Base-by-base conservation (phyloP, 2,888 invertebrate species). In the Morpho helenor region DNA sequence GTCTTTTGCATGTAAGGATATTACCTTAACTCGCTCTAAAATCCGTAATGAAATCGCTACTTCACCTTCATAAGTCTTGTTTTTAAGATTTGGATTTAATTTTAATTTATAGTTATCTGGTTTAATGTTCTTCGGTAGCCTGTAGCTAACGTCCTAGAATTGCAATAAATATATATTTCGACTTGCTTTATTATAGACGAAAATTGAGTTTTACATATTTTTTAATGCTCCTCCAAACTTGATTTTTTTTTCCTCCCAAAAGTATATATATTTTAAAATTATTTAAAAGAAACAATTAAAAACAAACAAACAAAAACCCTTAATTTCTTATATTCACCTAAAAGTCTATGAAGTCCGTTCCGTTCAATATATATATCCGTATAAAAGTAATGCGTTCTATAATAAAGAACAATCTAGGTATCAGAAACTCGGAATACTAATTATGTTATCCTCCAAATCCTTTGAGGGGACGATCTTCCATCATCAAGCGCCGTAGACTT, bases 31-130 rank as follows among this genome's bases (percentile, higher is more conserved):
- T 2, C 83, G 68, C 68, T 84, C 69, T 3, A 72, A 60, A 7
- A 93, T 79, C 7, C 79, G 66, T 0, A 94, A 63, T 0, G 65
- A 67, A 47, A 94, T 93, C 0, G 66, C 72, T 0, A 93, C 92
- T 53, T 79, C 84, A 9, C 95, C 96, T 49, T 60, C 91, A 92
- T 70, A 91, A 74, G 63, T 91, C 78, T 92, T 92, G 44, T 76
- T 81, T 6, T 77, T 79, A 62, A 95, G 82, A 69, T 95, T 82
- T 0, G 96, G 96, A 72, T 92, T 84, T 42, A 96, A 79, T 52
- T 84, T 87, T 4, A 97, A 81, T 68, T 94, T 93, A 75, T 97
- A 97, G 62, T 93, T 91, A 16, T 77, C 70, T 0, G 96, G 96
- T 41, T 83, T 73, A 0, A 95, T 80, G 46, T 91, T 75, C 43